phyloP scores from a whole-genome alignment of 2,888 invertebrate species.

The Coremacera marginata region DNA sequence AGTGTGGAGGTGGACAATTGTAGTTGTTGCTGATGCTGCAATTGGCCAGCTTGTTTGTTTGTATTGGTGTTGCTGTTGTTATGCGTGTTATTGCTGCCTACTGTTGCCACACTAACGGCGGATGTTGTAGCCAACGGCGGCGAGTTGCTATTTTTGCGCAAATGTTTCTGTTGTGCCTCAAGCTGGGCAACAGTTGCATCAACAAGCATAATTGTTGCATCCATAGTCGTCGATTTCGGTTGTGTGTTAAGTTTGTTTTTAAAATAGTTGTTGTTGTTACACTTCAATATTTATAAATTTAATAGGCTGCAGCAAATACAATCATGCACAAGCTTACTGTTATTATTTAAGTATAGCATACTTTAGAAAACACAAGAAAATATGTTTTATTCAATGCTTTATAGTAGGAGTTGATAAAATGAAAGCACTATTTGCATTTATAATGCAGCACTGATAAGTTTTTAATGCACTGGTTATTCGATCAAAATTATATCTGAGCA shows the following conservation, averaged over 20 bases:
- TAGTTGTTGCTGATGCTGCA: slow-evolving; percentile 39
- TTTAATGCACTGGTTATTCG: too few species aligned
- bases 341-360: too few species aligned
- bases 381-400: too few species aligned
- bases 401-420: too few species aligned
- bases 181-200: slow-evolving; percentile 52
- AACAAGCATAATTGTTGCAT: slow-evolving; percentile 61
- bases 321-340: too few species aligned
- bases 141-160: slow-evolving; percentile 53
- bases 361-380: too few species aligned
- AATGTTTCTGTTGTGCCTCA: slow-evolving; percentile 54
- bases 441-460: too few species aligned
- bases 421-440: too few species aligned
- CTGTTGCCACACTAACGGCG: slow-evolving; percentile 29
- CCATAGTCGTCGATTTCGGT: slow-evolving; percentile 54
- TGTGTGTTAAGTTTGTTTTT: not conserved
- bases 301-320: not conserved
- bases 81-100: slow-evolving; percentile 27
- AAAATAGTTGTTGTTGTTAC: not conserved
- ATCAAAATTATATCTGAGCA: too few species aligned
- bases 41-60: slow-evolving; percentile 26
- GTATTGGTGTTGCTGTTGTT: slow-evolving; percentile 42
- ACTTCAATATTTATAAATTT: not conserved
- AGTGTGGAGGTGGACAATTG: slow-evolving; percentile 6
- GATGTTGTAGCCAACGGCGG: slow-evolving; percentile 48